phyloP scores from a whole-genome alignment of 2,888 invertebrate species.

The Ennomos quercinarius region DNA sequence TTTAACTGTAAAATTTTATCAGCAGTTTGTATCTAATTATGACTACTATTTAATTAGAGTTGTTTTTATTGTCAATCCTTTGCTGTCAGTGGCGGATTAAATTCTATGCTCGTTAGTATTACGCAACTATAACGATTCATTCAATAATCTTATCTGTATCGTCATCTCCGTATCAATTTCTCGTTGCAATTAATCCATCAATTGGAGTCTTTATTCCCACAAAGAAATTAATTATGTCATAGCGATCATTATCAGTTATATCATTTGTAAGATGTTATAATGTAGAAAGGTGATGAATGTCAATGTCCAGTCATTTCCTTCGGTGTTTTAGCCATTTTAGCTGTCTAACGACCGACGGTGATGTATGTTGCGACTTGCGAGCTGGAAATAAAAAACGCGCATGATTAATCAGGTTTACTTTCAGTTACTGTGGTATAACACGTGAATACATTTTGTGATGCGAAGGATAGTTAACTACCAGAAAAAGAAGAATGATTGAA shows the following conservation, averaged over 20 bases:
- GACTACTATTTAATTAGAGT: background rate
- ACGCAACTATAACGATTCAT: slow-evolving; percentile 4
- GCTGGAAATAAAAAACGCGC: slow-evolving; percentile 57
- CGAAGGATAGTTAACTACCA: no score
- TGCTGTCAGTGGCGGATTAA: no score
- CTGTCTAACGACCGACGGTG: slow-evolving; percentile 44
- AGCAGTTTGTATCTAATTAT: background rate
- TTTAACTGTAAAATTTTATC: no score
- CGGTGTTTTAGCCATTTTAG: slow-evolving; percentile 40
- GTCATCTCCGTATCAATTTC: slow-evolving; percentile 28
- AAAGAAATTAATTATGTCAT: slow-evolving; percentile 16
- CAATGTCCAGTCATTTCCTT: slow-evolving; percentile 44
- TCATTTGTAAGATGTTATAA: slow-evolving; percentile 10
- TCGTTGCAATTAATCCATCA: slow-evolving; percentile 15
- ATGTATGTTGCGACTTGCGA: slow-evolving; percentile 46
- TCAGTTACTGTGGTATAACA: slow-evolving; percentile 18
- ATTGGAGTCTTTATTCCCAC: slow-evolving; percentile 17
- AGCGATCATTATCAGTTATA: slow-evolving; percentile 10
- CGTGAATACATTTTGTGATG: background rate
- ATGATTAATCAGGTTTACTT: slow-evolving; percentile 51
- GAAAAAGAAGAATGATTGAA: no score
- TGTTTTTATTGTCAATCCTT: slow-evolving; percentile 2
- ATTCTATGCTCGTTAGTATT: no score
- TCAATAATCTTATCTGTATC: slow-evolving; percentile 22
- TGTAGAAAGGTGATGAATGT: slow-evolving; percentile 22